Evolutionary conservation across 2,888 invertebrate genomes (phyloP).

Genomic region (Amblyjoppa proteus): DNA sequence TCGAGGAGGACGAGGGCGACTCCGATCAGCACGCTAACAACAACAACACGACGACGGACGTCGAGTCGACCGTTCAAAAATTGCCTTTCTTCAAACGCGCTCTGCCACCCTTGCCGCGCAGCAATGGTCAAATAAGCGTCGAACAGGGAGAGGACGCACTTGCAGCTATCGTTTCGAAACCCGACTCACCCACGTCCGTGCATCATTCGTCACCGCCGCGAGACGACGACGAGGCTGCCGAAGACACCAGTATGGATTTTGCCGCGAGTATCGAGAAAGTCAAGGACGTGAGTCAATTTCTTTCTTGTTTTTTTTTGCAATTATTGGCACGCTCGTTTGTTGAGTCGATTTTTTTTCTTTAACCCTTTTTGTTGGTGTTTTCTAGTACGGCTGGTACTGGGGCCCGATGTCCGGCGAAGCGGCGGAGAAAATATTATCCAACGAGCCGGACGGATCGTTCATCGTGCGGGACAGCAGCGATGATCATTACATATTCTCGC

Average conservation of each 20-base stretch:
- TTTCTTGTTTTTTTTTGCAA: background rate
- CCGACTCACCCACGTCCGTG: conserved; percentile 80
- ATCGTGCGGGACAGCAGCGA: conserved; percentile 97
- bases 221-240: conserved; percentile 84
- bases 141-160: conserved; percentile 84
- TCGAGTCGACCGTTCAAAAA: conserved; percentile 84
- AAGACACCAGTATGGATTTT: conserved; percentile 91
- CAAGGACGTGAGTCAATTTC: conserved; percentile 91
- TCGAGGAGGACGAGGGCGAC: conserved; percentile 81
- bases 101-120: conserved; percentile 89
- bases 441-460: conserved; percentile 97
- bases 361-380: conserved; percentile 39
- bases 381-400: conserved; percentile 98
- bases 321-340: background rate
- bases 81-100: conserved; percentile 89
- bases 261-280: conserved; percentile 97
- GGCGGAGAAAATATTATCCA: conserved; percentile 95
- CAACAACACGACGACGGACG: conserved; percentile 76
- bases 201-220: conserved; percentile 83
- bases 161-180: conserved; percentile 78
- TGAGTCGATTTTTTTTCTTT: background rate
- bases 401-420: conserved; percentile 96
- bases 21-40: conserved; percentile 72
- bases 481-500: conserved; percentile 97
- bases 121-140: conserved; percentile 83